These are phyloP conservation scores for Blera fallax DNA, from an alignment of 2,888 invertebrate species.

Conservation along the genomic window DNA sequence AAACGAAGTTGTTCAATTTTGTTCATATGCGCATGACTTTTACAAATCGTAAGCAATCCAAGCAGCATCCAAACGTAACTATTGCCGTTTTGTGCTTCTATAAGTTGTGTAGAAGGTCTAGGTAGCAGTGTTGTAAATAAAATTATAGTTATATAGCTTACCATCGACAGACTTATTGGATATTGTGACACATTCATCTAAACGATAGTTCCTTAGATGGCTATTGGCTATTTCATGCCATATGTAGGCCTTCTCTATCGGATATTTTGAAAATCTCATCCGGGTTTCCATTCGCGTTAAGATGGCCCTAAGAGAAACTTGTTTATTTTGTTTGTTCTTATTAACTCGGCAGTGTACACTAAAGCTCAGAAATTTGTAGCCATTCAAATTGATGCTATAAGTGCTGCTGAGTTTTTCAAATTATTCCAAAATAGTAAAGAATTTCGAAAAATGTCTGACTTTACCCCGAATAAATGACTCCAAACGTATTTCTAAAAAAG, in stretches of 20 bases:
- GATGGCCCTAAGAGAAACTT: too few species aligned
- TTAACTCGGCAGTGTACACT: too few species aligned
- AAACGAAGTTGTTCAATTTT: neutral
- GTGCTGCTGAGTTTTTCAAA: too few species aligned
- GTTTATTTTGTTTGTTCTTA: too few species aligned
- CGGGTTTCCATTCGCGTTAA: slow-evolving; percentile 74
- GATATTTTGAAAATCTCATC: slow-evolving; percentile 75
- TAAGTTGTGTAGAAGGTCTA: neutral
- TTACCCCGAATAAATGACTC: too few species aligned
- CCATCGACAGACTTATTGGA: too few species aligned
- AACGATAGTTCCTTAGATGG: slow-evolving; percentile 74
- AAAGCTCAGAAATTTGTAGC: too few species aligned
- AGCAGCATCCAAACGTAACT: slow-evolving; percentile 77
- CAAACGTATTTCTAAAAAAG: too few species aligned
- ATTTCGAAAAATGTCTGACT: too few species aligned
- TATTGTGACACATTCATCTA: slow-evolving; percentile 49
- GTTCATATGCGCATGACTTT: neutral
- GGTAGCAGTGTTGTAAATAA: too few species aligned
- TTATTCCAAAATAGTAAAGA: too few species aligned
- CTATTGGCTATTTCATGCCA: slow-evolving; percentile 76
- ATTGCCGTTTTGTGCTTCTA: slow-evolving; percentile 75
- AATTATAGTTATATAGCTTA: neutral
- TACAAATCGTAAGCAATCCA: neutral
- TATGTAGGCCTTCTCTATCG: slow-evolving; percentile 77
- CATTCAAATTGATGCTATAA: too few species aligned